A percentile compares a stretch with the other conserved stretches of the same genome.
phyloP scores from a whole-genome alignment of 2,888 invertebrate genomes.

The Aphelenchoides bicaudatus region DNA sequence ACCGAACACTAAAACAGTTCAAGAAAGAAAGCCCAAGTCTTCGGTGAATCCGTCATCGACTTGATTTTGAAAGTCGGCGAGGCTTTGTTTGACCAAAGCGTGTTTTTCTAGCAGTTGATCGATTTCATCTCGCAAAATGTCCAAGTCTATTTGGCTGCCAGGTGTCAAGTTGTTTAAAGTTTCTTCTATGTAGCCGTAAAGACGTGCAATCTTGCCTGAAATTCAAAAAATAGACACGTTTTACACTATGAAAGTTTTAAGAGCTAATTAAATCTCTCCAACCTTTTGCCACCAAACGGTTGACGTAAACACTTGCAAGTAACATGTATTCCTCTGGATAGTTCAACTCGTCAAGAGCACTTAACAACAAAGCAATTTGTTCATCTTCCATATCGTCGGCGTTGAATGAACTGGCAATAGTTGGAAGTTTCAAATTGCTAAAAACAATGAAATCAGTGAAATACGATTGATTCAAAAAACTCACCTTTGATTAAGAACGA shows the following conservation, averaged over 20 bases:
- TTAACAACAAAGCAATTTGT: background rate
- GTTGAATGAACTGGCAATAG: too few species aligned
- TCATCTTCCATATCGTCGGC: slow-evolving; percentile 1
- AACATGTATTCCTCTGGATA: background rate
- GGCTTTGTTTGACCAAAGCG: too few species aligned
- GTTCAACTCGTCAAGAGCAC: slow-evolving; percentile 1
- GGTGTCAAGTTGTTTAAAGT: background rate
- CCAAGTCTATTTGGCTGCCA: background rate
- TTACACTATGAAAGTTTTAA: background rate
- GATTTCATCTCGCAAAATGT: background rate
- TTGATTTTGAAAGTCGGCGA: too few species aligned
- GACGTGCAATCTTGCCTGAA: slow-evolving; percentile 7
- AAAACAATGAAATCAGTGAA: too few species aligned
- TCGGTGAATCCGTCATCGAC: too few species aligned
- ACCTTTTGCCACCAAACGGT: background rate
- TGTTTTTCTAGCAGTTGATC: too few species aligned
- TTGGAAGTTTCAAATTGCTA: too few species aligned
- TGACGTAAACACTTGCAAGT: slow-evolving; percentile 2
- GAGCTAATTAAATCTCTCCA: too few species aligned
- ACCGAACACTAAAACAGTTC: too few species aligned
- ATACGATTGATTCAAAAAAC: background rate
- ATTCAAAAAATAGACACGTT: too few species aligned
- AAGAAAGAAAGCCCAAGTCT: too few species aligned
- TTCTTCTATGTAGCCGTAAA: background rate
- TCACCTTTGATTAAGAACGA: slow-evolving; percentile 3